Evolutionary conservation across 2,888 invertebrate genomes (phyloP).

Genomic region (Tenthredo livida): DNA sequence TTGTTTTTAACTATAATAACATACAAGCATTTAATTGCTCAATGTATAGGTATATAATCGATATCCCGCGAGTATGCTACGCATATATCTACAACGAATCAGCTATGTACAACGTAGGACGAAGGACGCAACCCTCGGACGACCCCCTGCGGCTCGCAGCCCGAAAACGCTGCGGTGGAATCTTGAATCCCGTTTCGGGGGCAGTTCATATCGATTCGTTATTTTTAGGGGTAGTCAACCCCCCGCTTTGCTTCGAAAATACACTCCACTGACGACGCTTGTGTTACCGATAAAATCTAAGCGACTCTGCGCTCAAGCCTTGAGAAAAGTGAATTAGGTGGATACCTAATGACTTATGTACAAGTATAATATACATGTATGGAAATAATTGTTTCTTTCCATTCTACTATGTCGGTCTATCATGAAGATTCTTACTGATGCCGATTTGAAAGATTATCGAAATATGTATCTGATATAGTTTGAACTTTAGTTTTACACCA

Average conservation of each 20-base stretch:
- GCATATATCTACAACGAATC: slow-evolving; percentile 21
- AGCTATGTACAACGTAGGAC: slow-evolving; percentile 30
- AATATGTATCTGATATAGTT: not conserved
- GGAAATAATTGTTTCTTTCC: not conserved
- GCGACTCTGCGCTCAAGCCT: not conserved
- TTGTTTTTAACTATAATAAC: not conserved
- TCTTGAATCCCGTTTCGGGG: slow-evolving; percentile 63
- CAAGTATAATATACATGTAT: not conserved
- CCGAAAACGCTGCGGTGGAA: slow-evolving; percentile 50
- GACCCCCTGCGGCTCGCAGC: slow-evolving; percentile 49
- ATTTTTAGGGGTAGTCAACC: slow-evolving; percentile 72
- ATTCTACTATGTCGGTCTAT: not conserved
- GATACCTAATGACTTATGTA: not conserved
- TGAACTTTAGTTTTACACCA: not conserved
- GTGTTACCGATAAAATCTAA: slow-evolving; percentile 30
- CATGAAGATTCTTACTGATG: not conserved
- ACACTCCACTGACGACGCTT: slow-evolving; percentile 53
- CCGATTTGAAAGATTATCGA: not conserved
- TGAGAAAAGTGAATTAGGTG: not conserved
- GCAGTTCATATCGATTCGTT: slow-evolving; percentile 73
- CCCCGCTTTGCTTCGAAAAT: slow-evolving; percentile 66
- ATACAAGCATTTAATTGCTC: slow-evolving; percentile 21
- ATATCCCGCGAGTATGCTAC: slow-evolving; percentile 29
- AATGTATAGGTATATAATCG: slow-evolving; percentile 20
- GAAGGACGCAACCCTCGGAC: slow-evolving; percentile 50